These are phyloP conservation scores for Hirundo rustica DNA, from an alignment of 2,797 vertebrate species.

Conservation along the genomic window DNA sequence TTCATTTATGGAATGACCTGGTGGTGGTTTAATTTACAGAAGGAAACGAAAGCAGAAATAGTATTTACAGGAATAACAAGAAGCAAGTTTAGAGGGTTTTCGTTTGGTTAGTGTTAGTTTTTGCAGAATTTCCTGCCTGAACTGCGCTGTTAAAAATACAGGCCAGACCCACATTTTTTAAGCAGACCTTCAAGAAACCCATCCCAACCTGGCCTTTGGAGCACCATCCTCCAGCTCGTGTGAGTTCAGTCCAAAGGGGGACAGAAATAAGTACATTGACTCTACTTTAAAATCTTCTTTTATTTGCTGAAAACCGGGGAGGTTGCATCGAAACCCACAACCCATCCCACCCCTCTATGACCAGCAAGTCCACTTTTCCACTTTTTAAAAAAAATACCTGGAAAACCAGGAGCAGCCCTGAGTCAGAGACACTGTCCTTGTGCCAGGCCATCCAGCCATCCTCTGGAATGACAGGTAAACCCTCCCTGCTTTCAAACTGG, in stretches of 20 bases:
- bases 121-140: not conserved
- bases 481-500: not conserved
- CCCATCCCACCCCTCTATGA: not conserved
- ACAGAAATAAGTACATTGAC: accelerated
- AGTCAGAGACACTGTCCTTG: not conserved
- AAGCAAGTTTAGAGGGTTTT: too few species aligned
- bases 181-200: not conserved
- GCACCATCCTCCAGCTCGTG: not conserved
- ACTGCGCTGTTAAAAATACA: not conserved
- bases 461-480: not conserved
- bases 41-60: not conserved
- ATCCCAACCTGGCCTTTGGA: accelerated
- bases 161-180: not conserved
- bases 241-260: not conserved
- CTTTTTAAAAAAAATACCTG: not conserved
- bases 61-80: not conserved
- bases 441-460: not conserved
- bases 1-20: not conserved
- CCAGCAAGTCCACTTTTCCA: not conserved
- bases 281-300: not conserved
- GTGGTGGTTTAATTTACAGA: not conserved
- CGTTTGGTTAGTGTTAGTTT: not conserved
- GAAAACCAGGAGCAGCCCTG: not conserved
- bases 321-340: accelerated
- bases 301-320: not conserved